Percentiles rank a stretch among this genome's conserved stretches.
Evolutionary conservation across 2,797 vertebrate species (phyloP).

Genomic region (Sebastes trivittatus): DNA sequence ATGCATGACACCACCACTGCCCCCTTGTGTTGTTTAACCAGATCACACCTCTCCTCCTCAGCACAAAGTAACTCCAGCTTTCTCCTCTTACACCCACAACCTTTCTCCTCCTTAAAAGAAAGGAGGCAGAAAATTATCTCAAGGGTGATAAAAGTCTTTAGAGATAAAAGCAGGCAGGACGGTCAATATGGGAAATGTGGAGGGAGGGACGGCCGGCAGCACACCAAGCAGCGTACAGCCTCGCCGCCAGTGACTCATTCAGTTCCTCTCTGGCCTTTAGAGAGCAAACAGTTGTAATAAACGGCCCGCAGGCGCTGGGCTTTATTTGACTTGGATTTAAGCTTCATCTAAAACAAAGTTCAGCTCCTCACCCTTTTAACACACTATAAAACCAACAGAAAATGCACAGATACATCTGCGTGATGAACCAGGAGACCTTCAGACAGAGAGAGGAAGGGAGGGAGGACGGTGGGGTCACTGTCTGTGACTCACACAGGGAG

Average conservation of each 20-base stretch:
- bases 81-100: neutral
- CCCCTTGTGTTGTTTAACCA: constrained; percentile 68
- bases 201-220: constrained; percentile 71
- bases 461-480: constrained; percentile 48
- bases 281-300: constrained; percentile 90
- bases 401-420: constrained; percentile 37
- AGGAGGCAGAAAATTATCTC: constrained; percentile 1
- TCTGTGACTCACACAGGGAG: constrained; percentile 74
- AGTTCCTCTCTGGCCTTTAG: constrained; percentile 64
- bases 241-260: constrained; percentile 51
- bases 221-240: constrained; percentile 69
- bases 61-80: neutral
- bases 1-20: constrained; percentile 49
- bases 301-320: constrained; percentile 47
- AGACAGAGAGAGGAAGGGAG: constrained; percentile 19
- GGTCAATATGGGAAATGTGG: constrained; percentile 88
- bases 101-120: constrained; percentile 2
- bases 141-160: constrained; percentile 48
- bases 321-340: constrained; percentile 76
- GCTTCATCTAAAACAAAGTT: constrained; percentile 68
- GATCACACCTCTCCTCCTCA: constrained; percentile 9
- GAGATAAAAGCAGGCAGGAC: constrained; percentile 80
- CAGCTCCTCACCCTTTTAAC: constrained; percentile 51
- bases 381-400: constrained; percentile 42
- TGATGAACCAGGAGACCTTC: constrained; percentile 38